Evolutionary conservation across 2,113 vertebrate species (phyloP), one percentile per base, ranked within the genome.

Genomic region (Leuciscus idus): DNA sequence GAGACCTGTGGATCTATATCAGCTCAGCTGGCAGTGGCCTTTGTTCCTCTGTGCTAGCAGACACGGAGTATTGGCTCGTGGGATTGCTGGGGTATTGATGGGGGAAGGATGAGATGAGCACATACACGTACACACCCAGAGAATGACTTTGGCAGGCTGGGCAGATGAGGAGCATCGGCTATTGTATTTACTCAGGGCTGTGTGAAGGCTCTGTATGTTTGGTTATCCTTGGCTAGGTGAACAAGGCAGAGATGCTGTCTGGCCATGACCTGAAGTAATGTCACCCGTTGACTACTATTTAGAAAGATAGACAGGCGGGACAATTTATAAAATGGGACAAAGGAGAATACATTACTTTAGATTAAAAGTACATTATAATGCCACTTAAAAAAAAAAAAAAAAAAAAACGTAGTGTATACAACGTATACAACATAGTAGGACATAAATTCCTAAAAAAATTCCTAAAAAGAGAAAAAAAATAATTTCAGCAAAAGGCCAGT

Each of bases 1-100:
- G 90, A 93, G 89, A 61, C 50, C 83, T 90, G 89, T 89, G 92
- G 93, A 94, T 94, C 93, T 92, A 93, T 89, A 89, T 85, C 92
- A 89, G 64, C 92, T 92, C 90, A 88, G 55, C 87, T 88, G 92
- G 91, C 91, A 90, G 84, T 75, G 90, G 89, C 84, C 91, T 94
- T 94, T 94, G 92, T 94, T 93, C 92, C 91, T 46, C 83, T 61
- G 75, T 90, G 90, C 92, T 89, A 90, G 89, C 90, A 92, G 92
- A 93, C 88, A 73, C 61, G 81, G 73, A 55, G 84, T 90, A 89
- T 93, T 81, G 89, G 79, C 70, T 57, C 13, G 9, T 36, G 83
- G 43, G 73, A 72, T 82, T 55, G 85, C 85, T 89, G 86, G 89
- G 74, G 89, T 91, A 92, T 92, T 82, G 89, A 91, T 78, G 57